Evolutionary conservation across 2,113 vertebrate genomes (phyloP).

Genomic region (Abramis brama): DNA sequence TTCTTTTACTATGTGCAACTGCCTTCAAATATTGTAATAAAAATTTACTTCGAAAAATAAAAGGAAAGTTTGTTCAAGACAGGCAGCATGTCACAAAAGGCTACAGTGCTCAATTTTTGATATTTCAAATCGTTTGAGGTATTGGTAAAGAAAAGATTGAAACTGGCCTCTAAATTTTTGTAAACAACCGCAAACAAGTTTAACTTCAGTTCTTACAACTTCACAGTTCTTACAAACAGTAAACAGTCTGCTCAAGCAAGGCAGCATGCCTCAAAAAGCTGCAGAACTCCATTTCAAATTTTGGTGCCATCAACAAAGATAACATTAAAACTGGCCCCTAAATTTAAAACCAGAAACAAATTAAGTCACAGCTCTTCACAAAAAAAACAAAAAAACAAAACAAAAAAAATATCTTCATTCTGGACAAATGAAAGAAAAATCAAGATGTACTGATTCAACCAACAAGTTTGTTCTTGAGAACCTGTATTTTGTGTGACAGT

Average conservation of each 20-base stretch:
- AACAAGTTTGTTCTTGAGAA: neutral
- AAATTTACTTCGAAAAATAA: neutral
- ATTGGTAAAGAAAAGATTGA: neutral
- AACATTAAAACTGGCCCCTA: neutral
- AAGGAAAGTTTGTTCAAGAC: neutral
- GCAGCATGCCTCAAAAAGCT: neutral
- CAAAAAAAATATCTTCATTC: neutral
- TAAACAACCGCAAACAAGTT: neutral
- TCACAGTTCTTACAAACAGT: neutral
- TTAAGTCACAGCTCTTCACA: neutral
- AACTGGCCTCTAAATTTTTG: neutral
- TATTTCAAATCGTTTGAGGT: neutral
- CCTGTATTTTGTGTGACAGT: neutral
- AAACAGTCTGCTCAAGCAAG: no score
- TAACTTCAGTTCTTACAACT: neutral
- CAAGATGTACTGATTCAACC: neutral
- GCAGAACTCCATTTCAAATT: neutral
- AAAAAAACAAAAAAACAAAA: no score
- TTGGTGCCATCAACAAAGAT: no score
- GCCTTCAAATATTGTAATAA: no score
- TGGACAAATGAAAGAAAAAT: no score
- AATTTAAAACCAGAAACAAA: no score
- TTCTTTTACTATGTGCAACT: no score
- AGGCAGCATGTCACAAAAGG: neutral
- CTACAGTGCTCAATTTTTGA: neutral